Conservation (phyloP, 2,888 invertebrate species). For the Lochmaea capreae region DNA sequence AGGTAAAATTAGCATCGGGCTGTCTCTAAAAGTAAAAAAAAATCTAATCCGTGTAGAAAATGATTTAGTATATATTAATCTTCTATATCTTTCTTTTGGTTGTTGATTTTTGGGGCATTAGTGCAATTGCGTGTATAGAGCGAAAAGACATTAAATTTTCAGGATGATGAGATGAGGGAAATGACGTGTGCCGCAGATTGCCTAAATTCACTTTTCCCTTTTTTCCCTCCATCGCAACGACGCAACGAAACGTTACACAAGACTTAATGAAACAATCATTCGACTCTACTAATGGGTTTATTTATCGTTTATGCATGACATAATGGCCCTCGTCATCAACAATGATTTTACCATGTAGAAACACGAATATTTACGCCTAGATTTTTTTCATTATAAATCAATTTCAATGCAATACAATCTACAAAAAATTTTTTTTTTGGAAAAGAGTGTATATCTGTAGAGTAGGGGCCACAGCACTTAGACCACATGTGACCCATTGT, state of each 20-base stretch:
- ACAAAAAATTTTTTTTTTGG: no score
- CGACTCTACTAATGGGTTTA: slow-evolving; percentile 25
- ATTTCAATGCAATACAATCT: no score
- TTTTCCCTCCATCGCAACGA: not conserved
- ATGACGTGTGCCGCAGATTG: slow-evolving; percentile 64
- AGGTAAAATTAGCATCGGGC: slow-evolving; percentile 23
- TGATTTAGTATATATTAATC: no score
- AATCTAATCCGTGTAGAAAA: no score
- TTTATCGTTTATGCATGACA: slow-evolving; percentile 23
- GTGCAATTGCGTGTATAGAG: slow-evolving; percentile 63
- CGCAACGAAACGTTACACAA: slow-evolving; percentile 13
- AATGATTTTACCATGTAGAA: not conserved
- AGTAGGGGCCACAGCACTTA: no score
- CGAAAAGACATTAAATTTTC: slow-evolving; percentile 64
- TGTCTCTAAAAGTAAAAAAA: no score
- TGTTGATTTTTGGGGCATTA: slow-evolving; percentile 50
- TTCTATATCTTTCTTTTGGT: slow-evolving; percentile 2
- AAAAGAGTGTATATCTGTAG: no score
- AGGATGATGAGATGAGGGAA: slow-evolving; percentile 64
- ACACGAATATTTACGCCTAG: no score
- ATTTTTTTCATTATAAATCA: no score
- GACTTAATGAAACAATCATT: slow-evolving; percentile 58
- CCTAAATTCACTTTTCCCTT: slow-evolving; percentile 58
- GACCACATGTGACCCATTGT: no score
- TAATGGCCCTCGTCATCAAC: not conserved